These are phyloP conservation scores for Diorhabda elongata DNA, from an alignment of 1,140 invertebrate genomes.

Conservation along the genomic window DNA sequence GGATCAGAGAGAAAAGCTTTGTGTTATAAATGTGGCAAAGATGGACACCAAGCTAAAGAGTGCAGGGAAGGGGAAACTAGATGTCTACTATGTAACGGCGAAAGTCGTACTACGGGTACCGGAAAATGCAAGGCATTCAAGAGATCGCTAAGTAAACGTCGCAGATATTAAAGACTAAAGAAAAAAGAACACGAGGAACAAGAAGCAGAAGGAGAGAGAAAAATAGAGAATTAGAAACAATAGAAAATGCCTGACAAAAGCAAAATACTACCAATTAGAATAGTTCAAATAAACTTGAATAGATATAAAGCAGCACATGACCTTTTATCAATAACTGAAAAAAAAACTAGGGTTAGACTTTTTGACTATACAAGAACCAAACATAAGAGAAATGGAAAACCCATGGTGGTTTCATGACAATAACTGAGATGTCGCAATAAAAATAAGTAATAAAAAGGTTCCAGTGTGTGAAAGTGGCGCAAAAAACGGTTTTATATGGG, in stretches of 20 bases:
- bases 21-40: conserved; percentile 24
- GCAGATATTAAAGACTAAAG: neutral
- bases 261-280: neutral
- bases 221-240: neutral
- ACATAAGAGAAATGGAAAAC: neutral
- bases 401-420: neutral
- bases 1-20: conserved; percentile 13
- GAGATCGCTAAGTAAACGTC: neutral
- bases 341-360: too few relatives aligned
- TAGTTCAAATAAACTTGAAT: neutral
- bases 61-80: conserved; percentile 12
- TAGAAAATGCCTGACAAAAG: neutral
- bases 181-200: neutral
- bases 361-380: too few relatives aligned
- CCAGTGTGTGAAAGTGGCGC: neutral
- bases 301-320: neutral
- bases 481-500: neutral
- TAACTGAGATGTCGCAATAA: neutral
- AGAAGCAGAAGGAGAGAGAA: neutral
- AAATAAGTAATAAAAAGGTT: neutral
- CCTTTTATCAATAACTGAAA: neutral
- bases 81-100: neutral
- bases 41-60: conserved; percentile 16
- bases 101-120: neutral
- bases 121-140: neutral